Percentiles rank a stretch among this genome's conserved stretches.
phyloP scores from a whole-genome alignment of 2,888 invertebrate genomes.

The Xylocampa areola region DNA sequence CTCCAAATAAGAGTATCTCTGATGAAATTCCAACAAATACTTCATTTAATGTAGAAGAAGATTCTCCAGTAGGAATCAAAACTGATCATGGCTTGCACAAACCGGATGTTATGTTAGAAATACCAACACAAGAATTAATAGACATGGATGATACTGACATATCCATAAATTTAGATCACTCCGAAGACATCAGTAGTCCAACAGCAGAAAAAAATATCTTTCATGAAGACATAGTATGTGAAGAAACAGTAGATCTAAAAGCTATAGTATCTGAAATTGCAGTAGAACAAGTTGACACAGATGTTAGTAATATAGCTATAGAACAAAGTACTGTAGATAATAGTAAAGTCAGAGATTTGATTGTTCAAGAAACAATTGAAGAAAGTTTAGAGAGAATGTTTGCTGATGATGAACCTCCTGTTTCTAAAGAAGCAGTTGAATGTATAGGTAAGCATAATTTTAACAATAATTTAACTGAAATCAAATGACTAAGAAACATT shows the following conservation, averaged over 20 bases:
- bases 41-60: neutral
- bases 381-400: slow-evolving; percentile 36
- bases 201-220: slow-evolving; percentile 3
- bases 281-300: slow-evolving; percentile 3
- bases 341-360: neutral
- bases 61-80: slow-evolving; percentile 23
- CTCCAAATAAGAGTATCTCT: slow-evolving; percentile 5
- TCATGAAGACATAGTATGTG: neutral
- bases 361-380: slow-evolving; percentile 18
- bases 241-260: slow-evolving; percentile 1
- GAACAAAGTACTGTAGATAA: neutral
- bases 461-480: too few relatives aligned
- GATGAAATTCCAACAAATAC: slow-evolving; percentile 1
- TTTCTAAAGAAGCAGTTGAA: neutral
- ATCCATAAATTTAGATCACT: slow-evolving; percentile 43
- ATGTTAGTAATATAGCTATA: neutral
- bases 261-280: neutral
- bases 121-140: slow-evolving; percentile 77
- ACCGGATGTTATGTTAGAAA: slow-evolving; percentile 82
- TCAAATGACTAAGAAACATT: too few relatives aligned
- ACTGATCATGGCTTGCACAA: slow-evolving; percentile 70
- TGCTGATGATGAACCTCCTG: neutral
- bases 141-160: slow-evolving; percentile 66
- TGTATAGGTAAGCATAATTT: slow-evolving; percentile 1
- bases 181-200: slow-evolving; percentile 30